These are phyloP conservation scores for Propithecus perrieri DNA, from an alignment of 2,797 vertebrate genomes.

Conservation along the genomic window DNA sequence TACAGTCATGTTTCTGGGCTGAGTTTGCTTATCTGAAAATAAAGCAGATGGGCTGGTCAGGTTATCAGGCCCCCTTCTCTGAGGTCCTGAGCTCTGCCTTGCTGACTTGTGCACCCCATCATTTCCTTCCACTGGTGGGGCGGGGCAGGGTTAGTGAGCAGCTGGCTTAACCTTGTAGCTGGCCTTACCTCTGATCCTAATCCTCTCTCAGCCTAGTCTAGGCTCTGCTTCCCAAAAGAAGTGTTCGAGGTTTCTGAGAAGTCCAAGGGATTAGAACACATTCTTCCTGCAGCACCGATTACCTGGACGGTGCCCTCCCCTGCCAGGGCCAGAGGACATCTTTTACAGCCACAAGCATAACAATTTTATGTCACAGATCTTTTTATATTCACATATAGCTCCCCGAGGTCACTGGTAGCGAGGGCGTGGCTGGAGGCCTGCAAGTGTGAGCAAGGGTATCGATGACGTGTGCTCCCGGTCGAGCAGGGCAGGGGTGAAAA, in stretches of 20 bases:
- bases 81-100: background rate
- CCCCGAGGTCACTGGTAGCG: background rate
- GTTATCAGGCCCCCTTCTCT: background rate
- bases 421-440: background rate
- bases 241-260: background rate
- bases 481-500: background rate
- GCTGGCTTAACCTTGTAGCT: background rate
- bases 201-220: background rate
- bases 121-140: fast-evolving
- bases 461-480: background rate
- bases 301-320: fast-evolving
- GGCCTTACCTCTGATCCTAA: background rate
- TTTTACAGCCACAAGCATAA: background rate
- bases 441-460: background rate
- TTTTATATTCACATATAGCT: background rate
- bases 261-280: background rate
- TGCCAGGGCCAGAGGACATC: background rate
- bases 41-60: background rate
- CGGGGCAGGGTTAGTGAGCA: background rate
- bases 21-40: background rate
- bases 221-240: background rate
- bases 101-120: background rate
- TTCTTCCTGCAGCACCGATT: background rate
- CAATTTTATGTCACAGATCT: background rate
- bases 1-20: background rate